Conservation (phyloP, 2,113 vertebrate genomes). For the Struthio camelus region DNA sequence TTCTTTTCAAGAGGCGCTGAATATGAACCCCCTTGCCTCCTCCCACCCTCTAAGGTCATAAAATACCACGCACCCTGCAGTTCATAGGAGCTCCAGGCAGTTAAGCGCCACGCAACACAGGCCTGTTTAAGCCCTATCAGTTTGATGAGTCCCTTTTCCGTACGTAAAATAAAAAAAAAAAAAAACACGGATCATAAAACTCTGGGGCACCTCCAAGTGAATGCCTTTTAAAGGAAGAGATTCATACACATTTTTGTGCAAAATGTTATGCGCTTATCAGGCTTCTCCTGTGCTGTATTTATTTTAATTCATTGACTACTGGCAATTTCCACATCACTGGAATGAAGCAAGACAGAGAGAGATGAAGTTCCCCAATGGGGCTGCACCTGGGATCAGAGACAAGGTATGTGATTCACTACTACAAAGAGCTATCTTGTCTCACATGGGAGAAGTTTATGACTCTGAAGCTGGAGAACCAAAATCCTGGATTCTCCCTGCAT, state of each 20-base stretch:
- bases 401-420: neutral
- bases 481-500: neutral
- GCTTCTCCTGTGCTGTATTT: neutral
- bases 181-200: neutral
- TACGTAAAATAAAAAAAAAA: neutral
- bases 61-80: neutral
- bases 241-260: neutral
- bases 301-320: neutral
- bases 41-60: neutral
- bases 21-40: neutral
- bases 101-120: neutral
- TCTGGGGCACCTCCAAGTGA: neutral
- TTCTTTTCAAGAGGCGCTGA: neutral
- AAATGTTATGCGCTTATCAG: neutral
- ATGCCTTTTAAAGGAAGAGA: neutral
- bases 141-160: constrained; percentile 26
- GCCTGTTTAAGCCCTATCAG: neutral
- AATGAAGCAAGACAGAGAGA: neutral
- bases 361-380: neutral
- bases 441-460: neutral
- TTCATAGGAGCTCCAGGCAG: neutral
- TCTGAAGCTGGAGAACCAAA: neutral
- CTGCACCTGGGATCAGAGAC: neutral
- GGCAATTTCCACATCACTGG: neutral
- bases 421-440: neutral